Base-by-base conservation (phyloP, 64 coral and sea anemone genomes). In the Pachyseris speciosa region DNA sequence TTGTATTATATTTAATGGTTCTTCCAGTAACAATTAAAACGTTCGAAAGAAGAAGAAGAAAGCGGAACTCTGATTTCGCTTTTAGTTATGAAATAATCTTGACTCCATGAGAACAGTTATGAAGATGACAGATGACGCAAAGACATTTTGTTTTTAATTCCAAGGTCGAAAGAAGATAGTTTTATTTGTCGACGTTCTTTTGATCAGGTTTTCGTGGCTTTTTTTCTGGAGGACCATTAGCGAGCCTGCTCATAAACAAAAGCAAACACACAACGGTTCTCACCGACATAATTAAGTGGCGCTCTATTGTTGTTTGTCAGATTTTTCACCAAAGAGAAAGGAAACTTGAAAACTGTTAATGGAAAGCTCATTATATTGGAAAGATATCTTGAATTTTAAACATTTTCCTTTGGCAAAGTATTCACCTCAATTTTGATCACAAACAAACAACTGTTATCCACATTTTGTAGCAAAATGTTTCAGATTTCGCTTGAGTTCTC, bases 261-360 rank as follows among this genome's bases (percentile, higher is more conserved):
- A 61, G 51, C 31, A 15, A 40, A 40, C 53, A 81, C 52, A 63
- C 77, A 81, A 27, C 32, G 33, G 51, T 58, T 81, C 77, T 81
- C 77, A 60, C 49, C 77, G 77, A 37, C 24, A 61, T 81, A 81
- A 81, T 81, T 81, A 81, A 81, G 77, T 81, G 77, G 52, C 3
- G 33, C 55, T 24, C 49, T 61, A 61, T 81, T 61, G 52, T 81
- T 60, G 77, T 60, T 81, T 60, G 51, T 25, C 34, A 9, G 12
- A 8, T 29, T 20, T 38, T 20, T 38, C 6, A 37, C 6, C 37
- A 8, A n/a, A 40, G 48, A 61, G 33, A 81, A 81, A 40, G 77
- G 37, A 61, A 61, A 37, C 50, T 37, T 80, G 49, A 59, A 80
- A 57, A 80, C 37, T 25, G 15, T 58, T 80, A 80, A 80, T 59